These are phyloP conservation scores for Volucella inanis DNA, from an alignment of 2,888 invertebrate species.

Conservation along the genomic window DNA sequence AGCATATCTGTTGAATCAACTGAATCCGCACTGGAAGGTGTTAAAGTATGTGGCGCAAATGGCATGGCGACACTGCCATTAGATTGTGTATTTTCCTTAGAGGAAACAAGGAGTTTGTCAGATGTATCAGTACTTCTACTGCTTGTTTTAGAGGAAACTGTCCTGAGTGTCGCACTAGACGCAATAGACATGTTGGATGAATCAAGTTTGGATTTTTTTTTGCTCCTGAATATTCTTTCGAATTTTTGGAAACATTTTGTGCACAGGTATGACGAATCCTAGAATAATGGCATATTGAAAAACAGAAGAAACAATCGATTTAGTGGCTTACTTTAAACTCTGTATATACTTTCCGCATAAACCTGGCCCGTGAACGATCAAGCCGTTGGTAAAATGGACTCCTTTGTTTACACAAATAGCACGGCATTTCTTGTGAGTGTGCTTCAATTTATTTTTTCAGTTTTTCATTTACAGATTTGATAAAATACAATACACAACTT, in stretches of 20 bases:
- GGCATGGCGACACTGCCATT: not conserved
- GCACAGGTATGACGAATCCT: conserved; percentile 38
- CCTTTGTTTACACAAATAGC: conserved; percentile 40
- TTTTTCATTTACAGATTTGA: not conserved
- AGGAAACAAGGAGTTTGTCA: not conserved
- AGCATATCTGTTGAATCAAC: conserved; percentile 31
- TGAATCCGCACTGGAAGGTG: not conserved
- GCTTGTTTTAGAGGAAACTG: conserved; percentile 17
- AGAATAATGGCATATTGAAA: not conserved
- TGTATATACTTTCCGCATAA: conserved; percentile 41
- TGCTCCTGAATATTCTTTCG: conserved; percentile 36
- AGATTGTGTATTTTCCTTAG: conserved; percentile 31
- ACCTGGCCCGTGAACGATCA: conserved; percentile 28
- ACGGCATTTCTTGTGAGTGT: conserved; percentile 22
- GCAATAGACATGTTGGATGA: conserved; percentile 9
- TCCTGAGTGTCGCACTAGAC: not conserved
- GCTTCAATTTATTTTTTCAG: not conserved
- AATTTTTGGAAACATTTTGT: conserved; percentile 46
- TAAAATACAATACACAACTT: not conserved
- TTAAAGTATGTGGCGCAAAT: conserved; percentile 17
- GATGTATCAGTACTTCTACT: not conserved
- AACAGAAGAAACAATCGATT: not conserved
- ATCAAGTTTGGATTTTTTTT: conserved; percentile 8
- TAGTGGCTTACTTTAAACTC: conserved; percentile 27
- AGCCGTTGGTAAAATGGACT: conserved; percentile 21